These are phyloP conservation scores for Cardinalis cardinalis DNA, from an alignment of 2,113 vertebrate genomes.

Conservation along the genomic window DNA sequence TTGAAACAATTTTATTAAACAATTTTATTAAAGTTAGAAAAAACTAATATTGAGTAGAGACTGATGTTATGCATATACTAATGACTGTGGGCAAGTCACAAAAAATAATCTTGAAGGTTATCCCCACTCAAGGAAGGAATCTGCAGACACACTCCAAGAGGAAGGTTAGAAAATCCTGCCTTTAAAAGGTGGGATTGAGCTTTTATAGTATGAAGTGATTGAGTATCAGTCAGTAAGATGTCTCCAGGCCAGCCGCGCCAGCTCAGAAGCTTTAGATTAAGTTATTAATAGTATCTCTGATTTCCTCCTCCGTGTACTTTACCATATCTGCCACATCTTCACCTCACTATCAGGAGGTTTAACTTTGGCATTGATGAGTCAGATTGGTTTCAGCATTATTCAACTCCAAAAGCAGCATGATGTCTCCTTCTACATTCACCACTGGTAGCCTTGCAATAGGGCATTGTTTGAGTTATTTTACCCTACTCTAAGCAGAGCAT, in stretches of 20 bases:
- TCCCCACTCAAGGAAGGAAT: too few relatives aligned
- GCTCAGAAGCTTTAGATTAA: not conserved
- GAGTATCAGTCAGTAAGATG: not conserved
- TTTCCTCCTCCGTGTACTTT: rapidly evolving
- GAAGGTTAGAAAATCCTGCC: not conserved
- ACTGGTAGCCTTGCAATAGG: not conserved
- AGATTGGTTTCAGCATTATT: not conserved
- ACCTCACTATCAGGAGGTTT: not conserved
- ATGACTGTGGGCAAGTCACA: not conserved
- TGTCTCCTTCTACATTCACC: not conserved
- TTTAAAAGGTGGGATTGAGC: not conserved
- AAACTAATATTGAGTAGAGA: not conserved
- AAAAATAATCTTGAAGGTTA: not conserved
- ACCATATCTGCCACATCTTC: not conserved
- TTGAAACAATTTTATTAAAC: not conserved
- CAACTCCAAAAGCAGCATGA: not conserved
- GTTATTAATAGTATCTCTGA: not conserved
- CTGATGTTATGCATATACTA: too few relatives aligned
- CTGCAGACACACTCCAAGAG: too few relatives aligned
- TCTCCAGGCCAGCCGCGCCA: not conserved
- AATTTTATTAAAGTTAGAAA: not conserved
- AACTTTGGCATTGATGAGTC: not conserved
- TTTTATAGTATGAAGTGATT: not conserved
- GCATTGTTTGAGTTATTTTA: not conserved
- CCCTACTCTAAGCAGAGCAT: not conserved